phyloP scores from a whole-genome alignment of 2,888 invertebrate species.

The Papilio demoleus region DNA sequence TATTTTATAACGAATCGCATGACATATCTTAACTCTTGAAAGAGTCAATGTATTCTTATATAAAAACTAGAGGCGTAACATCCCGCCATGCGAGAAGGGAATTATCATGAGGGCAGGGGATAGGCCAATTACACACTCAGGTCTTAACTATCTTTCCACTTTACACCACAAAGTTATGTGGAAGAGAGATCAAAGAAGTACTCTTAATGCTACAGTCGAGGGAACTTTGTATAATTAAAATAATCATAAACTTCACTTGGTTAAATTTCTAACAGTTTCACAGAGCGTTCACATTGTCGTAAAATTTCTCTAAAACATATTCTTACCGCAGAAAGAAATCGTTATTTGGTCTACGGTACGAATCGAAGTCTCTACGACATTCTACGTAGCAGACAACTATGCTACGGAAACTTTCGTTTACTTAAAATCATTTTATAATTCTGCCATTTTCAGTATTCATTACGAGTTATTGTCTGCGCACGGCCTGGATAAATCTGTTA shows the following conservation, averaged over 20 bases:
- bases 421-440: no score
- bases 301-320: not conserved
- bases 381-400: not conserved
- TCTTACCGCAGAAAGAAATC: not conserved
- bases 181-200: constrained; percentile 2
- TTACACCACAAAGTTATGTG: constrained; percentile 3
- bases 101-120: constrained; percentile 32
- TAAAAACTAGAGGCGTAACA: constrained; percentile 11
- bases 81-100: constrained; percentile 4
- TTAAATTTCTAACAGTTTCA: not conserved
- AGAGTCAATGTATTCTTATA: constrained; percentile 23
- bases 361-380: not conserved
- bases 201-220: not conserved
- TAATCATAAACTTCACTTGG: constrained; percentile 5
- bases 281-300: not conserved
- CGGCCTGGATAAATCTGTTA: not conserved
- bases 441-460: not conserved
- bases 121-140: constrained; percentile 25
- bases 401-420: no score
- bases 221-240: constrained; percentile 10
- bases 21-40: no score
- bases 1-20: no score
- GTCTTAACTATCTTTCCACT: constrained; percentile 27
- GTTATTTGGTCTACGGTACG: not conserved
- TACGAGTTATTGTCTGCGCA: not conserved